Evolutionary conservation across 2,113 vertebrate species (phyloP).

Genomic region (Gnathonemus echidnorhynchus): DNA sequence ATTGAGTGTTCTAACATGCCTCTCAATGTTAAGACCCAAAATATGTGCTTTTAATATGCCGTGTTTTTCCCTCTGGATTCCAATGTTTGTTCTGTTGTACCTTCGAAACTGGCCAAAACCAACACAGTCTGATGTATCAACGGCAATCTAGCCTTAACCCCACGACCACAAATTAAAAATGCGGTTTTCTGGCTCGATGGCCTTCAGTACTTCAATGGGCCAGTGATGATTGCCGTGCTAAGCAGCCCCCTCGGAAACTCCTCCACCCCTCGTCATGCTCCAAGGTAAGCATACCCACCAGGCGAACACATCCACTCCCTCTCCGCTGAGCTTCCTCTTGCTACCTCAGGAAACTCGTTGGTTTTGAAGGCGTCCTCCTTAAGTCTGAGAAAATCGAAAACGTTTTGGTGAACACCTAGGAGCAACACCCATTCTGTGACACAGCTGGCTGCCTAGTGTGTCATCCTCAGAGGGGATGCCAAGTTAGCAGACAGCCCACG

Average conservation of each 20-base stretch:
- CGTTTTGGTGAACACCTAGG: constrained; percentile 29
- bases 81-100: background rate
- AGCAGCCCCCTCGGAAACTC: background rate
- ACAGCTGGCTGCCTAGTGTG: background rate
- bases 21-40: background rate
- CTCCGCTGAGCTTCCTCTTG: background rate
- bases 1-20: background rate
- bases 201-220: background rate
- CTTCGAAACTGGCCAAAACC: constrained; percentile 13
- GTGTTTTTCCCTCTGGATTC: background rate
- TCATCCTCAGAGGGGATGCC: background rate
- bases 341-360: constrained; percentile 46
- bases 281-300: background rate
- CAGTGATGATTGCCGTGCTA: too few species aligned
- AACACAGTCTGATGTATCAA: constrained; percentile 1
- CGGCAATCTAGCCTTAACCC: background rate
- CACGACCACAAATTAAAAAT: too few species aligned
- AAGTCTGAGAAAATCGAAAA: constrained; percentile 37
- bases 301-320: background rate
- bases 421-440: background rate
- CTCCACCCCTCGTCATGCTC: background rate
- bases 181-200: background rate
- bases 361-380: constrained; percentile 56
- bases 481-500: background rate
- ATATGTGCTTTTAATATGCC: background rate